These are phyloP conservation scores for Drosophila prostipennis DNA, from an alignment of 2,888 invertebrate species.

Conservation along the genomic window DNA sequence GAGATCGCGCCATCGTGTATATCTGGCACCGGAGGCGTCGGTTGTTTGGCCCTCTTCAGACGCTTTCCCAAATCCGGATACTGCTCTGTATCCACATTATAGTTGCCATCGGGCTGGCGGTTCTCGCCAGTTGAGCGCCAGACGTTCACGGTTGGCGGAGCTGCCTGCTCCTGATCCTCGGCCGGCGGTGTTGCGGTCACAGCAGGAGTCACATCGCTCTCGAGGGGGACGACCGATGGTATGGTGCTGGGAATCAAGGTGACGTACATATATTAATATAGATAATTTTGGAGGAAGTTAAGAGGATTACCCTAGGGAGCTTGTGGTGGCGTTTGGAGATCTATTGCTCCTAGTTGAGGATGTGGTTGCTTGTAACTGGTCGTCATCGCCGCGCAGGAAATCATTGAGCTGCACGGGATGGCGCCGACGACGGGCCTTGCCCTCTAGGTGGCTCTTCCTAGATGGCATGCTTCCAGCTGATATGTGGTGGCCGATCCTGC, in stretches of 20 bases:
- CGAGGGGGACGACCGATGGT: neutral
- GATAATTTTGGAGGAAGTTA: too few relatives aligned
- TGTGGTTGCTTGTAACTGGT: neutral
- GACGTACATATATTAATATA: neutral
- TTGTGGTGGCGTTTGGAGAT: neutral
- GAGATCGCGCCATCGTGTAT: too few relatives aligned
- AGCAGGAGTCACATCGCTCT: slow-evolving; percentile 23
- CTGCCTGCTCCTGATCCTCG: slow-evolving; percentile 2
- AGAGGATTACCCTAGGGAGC: slow-evolving; percentile 28
- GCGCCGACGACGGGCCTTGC: slow-evolving; percentile 17
- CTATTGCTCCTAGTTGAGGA: neutral
- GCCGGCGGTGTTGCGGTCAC: slow-evolving; percentile 1
- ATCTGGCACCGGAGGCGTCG: neutral
- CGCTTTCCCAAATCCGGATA: slow-evolving; percentile 19
- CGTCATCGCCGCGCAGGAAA: slow-evolving; percentile 40
- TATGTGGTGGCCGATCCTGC: slow-evolving; percentile 57
- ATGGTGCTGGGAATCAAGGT: neutral
- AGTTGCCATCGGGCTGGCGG: neutral
- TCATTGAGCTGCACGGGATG: slow-evolving; percentile 43
- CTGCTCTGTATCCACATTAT: neutral
- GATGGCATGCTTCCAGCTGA: slow-evolving; percentile 81
- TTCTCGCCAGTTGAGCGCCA: neutral
- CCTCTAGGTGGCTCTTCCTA: slow-evolving; percentile 52
- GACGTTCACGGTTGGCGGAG: neutral
- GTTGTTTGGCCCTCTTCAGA: neutral